These are phyloP conservation scores for Candoia aspera DNA, from an alignment of 2,113 vertebrate genomes.

Conservation along the genomic window DNA sequence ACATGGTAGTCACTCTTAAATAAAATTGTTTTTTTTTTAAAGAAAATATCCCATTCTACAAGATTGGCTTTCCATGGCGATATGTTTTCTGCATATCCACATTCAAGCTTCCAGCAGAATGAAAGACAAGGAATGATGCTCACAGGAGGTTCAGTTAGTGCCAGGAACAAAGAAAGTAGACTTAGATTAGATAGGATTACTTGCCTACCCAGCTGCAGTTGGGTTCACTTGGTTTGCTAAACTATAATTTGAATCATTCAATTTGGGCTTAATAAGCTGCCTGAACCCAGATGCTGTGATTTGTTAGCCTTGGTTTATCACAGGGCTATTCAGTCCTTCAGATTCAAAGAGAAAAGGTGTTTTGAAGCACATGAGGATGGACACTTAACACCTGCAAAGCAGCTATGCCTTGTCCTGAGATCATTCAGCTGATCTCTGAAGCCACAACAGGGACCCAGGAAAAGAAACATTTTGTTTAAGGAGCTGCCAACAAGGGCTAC, in stretches of 20 bases:
- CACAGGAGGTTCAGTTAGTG: not conserved
- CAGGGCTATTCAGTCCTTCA: not conserved
- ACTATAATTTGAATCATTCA: not conserved
- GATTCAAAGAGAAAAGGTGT: not conserved
- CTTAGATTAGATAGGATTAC: not conserved
- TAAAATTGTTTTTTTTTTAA: not conserved
- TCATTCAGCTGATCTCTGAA: not conserved
- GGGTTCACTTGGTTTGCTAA: not conserved
- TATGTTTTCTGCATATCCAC: not conserved
- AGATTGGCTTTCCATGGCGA: not conserved
- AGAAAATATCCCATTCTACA: not conserved
- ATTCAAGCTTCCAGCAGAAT: not conserved
- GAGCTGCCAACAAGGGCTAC: not conserved
- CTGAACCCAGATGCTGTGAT: not conserved
- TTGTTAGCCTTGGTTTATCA: not conserved
- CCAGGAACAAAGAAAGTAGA: not conserved
- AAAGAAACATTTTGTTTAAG: not conserved
- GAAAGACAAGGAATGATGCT: not conserved
- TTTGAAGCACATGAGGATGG: not conserved
- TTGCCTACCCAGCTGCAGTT: not conserved
- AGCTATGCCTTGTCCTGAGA: not conserved
- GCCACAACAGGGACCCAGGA: not conserved
- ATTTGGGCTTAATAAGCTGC: not conserved
- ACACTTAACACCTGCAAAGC: not conserved
- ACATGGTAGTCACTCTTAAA: not conserved